Evolutionary conservation across 2,113 vertebrate species (phyloP).

Genomic region (Chascanopsetta lugubris): DNA sequence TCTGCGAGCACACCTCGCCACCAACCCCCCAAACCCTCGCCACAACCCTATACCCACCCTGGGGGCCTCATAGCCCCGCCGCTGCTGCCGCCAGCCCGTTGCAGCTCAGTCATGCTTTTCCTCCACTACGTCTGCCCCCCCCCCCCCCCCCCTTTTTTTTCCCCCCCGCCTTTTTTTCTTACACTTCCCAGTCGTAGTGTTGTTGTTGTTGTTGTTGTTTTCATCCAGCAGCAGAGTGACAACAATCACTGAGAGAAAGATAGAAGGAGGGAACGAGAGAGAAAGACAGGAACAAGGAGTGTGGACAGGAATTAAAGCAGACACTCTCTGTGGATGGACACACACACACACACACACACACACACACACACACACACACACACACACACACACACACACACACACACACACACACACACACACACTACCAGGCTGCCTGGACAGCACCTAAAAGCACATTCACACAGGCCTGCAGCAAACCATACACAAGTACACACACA

Average conservation of each 20-base stretch:
- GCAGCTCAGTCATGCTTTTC: constrained; percentile 5
- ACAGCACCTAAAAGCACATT: constrained; percentile 43
- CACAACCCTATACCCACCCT: constrained; percentile 63
- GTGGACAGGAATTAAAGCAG: constrained; percentile 55
- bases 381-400: constrained; percentile 48
- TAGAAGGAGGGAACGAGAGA: constrained; percentile 49
- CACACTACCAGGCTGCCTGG: constrained; percentile 28
- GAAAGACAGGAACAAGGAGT: constrained; percentile 45
- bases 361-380: constrained; percentile 60
- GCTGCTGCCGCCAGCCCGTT: constrained; percentile 11
- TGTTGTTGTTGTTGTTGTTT: constrained; percentile 48
- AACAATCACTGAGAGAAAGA: constrained; percentile 62
- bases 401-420: constrained; percentile 48
- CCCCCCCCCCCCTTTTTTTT: constrained; percentile 1
- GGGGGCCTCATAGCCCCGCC: constrained; percentile 50
- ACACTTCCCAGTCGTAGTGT: constrained; percentile 49
- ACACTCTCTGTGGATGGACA: constrained; percentile 54
- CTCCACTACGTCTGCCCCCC: too few species aligned
- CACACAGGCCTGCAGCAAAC: constrained; percentile 21
- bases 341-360: constrained; percentile 28
- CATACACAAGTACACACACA: too few species aligned
- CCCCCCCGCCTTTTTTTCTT: constrained; percentile 31
- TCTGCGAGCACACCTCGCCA: constrained; percentile 64
- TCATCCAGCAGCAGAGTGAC: constrained; percentile 42
- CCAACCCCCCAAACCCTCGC: constrained; percentile 61